Conservation (phyloP, 2,888 invertebrate species). For the Branchipolynoe longqiensis region DNA sequence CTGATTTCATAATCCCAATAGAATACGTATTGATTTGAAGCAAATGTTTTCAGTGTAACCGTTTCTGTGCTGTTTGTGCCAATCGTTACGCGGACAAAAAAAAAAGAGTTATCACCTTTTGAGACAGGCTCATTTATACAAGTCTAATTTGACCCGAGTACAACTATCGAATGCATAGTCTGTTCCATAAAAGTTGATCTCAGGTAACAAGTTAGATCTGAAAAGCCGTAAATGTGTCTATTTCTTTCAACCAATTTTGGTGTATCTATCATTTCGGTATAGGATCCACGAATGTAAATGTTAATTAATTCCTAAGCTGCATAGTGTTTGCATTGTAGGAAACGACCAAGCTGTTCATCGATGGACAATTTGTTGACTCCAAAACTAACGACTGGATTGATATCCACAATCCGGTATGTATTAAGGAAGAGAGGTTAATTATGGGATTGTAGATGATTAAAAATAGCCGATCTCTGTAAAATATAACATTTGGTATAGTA, state of each 20-base stretch:
- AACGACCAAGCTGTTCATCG: conserved; percentile 95
- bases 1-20: no score
- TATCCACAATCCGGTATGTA: conserved; percentile 91
- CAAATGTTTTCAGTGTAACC: no score
- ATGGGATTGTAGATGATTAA: background rate
- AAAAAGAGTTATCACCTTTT: no score
- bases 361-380: conserved; percentile 96
- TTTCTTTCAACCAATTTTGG: no score
- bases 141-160: no score
- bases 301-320: background rate
- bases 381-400: conserved; percentile 96
- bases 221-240: no score
- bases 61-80: no score
- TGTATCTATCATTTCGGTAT: no score
- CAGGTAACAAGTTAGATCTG: no score
- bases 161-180: background rate
- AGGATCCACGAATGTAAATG: background rate
- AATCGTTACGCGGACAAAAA: no score
- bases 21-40: no score
- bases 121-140: no score
- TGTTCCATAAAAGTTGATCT: background rate
- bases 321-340: conserved; percentile 84
- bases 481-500: background rate
- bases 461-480: background rate
- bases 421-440: background rate